A percentile compares a stretch with the other conserved stretches of the same genome.
phyloP scores from a whole-genome alignment of 2,113 vertebrate species.

The Tetrao urogallus region DNA sequence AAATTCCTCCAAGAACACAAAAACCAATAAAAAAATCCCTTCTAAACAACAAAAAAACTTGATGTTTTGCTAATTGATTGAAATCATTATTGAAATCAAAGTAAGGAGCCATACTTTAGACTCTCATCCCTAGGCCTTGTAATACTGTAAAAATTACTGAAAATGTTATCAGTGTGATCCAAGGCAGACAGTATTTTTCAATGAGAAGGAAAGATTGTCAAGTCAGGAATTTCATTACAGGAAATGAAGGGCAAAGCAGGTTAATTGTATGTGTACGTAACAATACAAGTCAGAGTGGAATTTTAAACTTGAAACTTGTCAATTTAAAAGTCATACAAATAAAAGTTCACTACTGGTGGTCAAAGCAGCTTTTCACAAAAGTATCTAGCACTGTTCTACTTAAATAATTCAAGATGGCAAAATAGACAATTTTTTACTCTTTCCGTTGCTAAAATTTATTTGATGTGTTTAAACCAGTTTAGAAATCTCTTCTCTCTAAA shows the following conservation, averaged over 20 bases:
- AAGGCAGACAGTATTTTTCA: background rate
- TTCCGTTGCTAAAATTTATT: slow-evolving; percentile 8
- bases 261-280: background rate
- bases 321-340: no score
- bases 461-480: background rate
- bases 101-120: background rate
- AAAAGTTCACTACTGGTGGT: background rate
- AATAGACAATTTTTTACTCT: background rate
- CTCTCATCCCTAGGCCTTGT: background rate
- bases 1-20: background rate
- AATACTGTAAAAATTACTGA: background rate
- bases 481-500: background rate
- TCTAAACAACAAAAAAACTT: background rate
- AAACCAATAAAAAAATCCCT: background rate
- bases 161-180: background rate
- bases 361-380: background rate
- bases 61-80: background rate
- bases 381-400: background rate
- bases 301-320: background rate
- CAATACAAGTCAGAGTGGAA: background rate
- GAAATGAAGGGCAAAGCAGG: background rate
- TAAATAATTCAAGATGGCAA: background rate
- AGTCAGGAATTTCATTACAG: background rate
- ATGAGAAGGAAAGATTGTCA: background rate
- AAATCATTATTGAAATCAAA: background rate